A percentile compares a stretch with the other conserved stretches of the same genome.
phyloP scores from a whole-genome alignment of 2,888 invertebrate genomes.

The Coenonympha arcania region DNA sequence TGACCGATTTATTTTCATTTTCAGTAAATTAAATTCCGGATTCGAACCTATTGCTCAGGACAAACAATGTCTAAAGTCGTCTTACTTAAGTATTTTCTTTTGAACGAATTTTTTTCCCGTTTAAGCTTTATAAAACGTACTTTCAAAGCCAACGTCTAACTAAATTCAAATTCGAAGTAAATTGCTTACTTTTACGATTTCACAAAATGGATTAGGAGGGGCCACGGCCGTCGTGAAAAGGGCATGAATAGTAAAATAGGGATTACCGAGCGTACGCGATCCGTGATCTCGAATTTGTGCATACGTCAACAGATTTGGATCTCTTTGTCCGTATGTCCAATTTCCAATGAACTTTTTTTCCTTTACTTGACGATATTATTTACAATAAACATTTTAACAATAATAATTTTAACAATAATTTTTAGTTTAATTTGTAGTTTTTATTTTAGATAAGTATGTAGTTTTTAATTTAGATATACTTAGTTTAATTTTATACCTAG shows the following conservation, averaged over 20 bases:
- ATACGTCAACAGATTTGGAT: slow-evolving; percentile 20
- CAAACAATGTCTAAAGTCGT: too few species aligned
- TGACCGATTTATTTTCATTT: too few species aligned
- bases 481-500: too few species aligned
- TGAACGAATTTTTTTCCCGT: neutral
- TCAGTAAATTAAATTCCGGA: too few species aligned
- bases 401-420: too few species aligned
- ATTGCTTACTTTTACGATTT: slow-evolving; percentile 21
- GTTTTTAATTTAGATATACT: too few species aligned
- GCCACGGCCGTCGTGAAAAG: slow-evolving; percentile 21
- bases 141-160: neutral
- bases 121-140: neutral
- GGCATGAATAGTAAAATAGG: slow-evolving; percentile 22
- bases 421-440: too few species aligned
- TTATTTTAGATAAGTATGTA: too few species aligned
- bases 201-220: slow-evolving; percentile 21
- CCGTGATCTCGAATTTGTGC: slow-evolving; percentile 20
- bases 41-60: too few species aligned
- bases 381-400: too few species aligned
- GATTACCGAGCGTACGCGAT: slow-evolving; percentile 17
- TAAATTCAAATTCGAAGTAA: slow-evolving; percentile 16
- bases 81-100: neutral
- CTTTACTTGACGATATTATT: too few species aligned
- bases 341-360: neutral
- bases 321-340: slow-evolving; percentile 1